Percentiles rank a stretch among this genome's conserved stretches.
Evolutionary conservation across 2,797 vertebrate genomes (phyloP).

Genomic region (Danio jaintianensis): DNA sequence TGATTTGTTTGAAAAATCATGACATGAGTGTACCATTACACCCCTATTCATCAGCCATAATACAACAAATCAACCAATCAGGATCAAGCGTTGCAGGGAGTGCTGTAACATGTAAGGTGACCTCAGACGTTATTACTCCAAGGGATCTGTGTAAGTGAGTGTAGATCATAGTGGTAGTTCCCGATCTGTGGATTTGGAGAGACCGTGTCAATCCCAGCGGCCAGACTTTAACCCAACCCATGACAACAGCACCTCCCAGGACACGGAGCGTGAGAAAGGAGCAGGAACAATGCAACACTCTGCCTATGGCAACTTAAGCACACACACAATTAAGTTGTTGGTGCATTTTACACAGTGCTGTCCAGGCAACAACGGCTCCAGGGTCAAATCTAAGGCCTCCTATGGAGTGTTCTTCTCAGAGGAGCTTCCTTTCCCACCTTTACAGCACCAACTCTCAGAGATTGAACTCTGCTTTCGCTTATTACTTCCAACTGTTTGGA

Average conservation of each 20-base stretch:
- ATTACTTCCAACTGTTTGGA: conserved; percentile 37
- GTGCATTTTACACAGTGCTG: conserved; percentile 42
- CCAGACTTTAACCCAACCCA: conserved; percentile 28
- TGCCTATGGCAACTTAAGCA: conserved; percentile 45
- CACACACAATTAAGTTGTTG: conserved; percentile 52
- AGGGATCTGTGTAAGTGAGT: conserved; percentile 12
- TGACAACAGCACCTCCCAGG: conserved; percentile 44
- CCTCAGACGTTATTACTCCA: conserved; percentile 14
- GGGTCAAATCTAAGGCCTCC: conserved; percentile 45
- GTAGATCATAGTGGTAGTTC: background rate
- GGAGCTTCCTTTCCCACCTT: conserved; percentile 27
- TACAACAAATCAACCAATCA: background rate
- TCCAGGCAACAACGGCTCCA: conserved; percentile 36
- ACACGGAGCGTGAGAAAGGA: conserved; percentile 47
- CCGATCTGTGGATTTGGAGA: conserved; percentile 21
- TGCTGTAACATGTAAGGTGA: background rate
- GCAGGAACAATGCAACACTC: conserved; percentile 43
- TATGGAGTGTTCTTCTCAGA: conserved; percentile 22
- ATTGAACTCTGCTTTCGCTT: background rate
- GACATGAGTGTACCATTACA: too few species aligned
- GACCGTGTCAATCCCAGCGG: conserved; percentile 10
- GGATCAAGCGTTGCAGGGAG: background rate
- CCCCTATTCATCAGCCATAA: background rate
- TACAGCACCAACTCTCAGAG: conserved; percentile 1
- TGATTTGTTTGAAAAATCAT: too few species aligned